Base-by-base conservation (phyloP, 2,797 vertebrate species). In the Podarcis siculus region DNA sequence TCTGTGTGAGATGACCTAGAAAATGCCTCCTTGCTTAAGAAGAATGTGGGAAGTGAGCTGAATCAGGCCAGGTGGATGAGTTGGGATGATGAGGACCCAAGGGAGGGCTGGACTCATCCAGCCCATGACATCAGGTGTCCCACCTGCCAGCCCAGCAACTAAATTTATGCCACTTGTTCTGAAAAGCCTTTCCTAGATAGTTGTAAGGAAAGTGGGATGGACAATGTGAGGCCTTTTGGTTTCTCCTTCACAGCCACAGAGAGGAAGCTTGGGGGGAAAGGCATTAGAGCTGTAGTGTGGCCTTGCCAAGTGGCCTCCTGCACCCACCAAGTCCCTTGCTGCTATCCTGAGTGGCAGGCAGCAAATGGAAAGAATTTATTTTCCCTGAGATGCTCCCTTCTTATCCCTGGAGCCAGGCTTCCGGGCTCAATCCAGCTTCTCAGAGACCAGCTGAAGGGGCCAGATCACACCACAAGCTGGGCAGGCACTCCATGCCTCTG, bases 111-210 rank as follows among this genome's bases (percentile, higher is more conserved):
- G 49, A 3, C 49, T 49, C 49, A 49, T 49, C 49, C 49, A 49
- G 49, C 49, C 49, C 49, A 49, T 13, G 49, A 49, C 49, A 49
- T 12, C 49, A 49, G 13, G 12, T 12, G 0, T 49, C 49, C 49
- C 12, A 3, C 49, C 49, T 49, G 12, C 42, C 42, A 5, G 19
- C 3, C 13, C 30, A 93, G 94, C 87, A 30, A 49, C 90, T 72
- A 81, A 90, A 89, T 88, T 19, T 25, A 91, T 93, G 92, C 93
- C 83, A 7, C 58, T 67, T 42, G 61, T 82, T 67, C 37, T 67
- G 13, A 30, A 67, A 19, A 17, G 58, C 79, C 12, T 66, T 66
- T 82, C 35, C 61, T 37, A 67, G 61, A 39, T 37, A 1, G 9
- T 25, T 64, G 6, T 19, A 61, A 17, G 45, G 49, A 79, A 78